Evolutionary conservation across 1,140 invertebrate genomes (phyloP).

Genomic region (Ostrea edulis): DNA sequence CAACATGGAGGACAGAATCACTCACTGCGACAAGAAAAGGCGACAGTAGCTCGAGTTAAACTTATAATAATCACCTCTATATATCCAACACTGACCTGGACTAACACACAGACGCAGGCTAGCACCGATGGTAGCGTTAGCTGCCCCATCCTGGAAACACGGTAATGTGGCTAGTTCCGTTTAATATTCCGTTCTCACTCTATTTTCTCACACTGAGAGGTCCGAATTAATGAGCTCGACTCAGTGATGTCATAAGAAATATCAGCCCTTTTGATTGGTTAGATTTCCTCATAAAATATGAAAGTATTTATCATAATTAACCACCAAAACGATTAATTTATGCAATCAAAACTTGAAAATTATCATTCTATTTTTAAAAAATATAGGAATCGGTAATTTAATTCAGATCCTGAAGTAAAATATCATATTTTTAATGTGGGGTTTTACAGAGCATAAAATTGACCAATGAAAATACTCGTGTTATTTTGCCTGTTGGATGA

Average conservation of each 20-base stretch:
- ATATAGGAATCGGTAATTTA: background rate
- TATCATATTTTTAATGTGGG: background rate
- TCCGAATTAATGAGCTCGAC: slow-evolving; percentile 29
- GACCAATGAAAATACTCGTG: slow-evolving; percentile 4
- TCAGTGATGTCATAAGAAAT: slow-evolving; percentile 41
- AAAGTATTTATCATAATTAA: slow-evolving; percentile 30
- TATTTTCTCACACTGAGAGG: background rate
- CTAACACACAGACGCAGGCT: slow-evolving; percentile 52
- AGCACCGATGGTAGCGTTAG: slow-evolving; percentile 58
- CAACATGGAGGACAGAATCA: slow-evolving; percentile 35
- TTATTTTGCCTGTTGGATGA: background rate
- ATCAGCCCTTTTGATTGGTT: slow-evolving; percentile 53
- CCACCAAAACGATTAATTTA: background rate
- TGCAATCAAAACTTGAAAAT: background rate
- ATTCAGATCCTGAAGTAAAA: background rate
- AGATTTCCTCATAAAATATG: slow-evolving; percentile 27
- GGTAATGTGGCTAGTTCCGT: background rate
- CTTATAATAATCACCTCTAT: slow-evolving; percentile 58
- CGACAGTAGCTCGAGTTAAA: slow-evolving; percentile 38
- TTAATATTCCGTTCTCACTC: slow-evolving; percentile 27
- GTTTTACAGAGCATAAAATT: background rate
- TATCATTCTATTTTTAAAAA: background rate
- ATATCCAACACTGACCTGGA: slow-evolving; percentile 64
- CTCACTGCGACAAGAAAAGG: background rate
- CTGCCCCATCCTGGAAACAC: slow-evolving; percentile 54